Percentiles rank a stretch among this genome's conserved stretches.
phyloP scores from a whole-genome alignment of 2,888 invertebrate species.

The Tachina fera region DNA sequence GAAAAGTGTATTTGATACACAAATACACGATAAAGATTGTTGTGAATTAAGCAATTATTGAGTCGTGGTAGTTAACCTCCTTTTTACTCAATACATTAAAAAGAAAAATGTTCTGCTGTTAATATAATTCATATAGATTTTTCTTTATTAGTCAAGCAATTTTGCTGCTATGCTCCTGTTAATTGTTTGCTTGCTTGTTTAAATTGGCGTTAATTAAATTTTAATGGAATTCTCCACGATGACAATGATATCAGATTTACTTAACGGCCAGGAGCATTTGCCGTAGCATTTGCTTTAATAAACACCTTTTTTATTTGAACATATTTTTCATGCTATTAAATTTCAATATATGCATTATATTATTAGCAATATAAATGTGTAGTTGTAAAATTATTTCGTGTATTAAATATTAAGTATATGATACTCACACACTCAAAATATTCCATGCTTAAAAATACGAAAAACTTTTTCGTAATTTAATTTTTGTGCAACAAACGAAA shows the following conservation, averaged over 20 bases:
- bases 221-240: constrained; percentile 21
- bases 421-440: no score
- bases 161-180: not conserved
- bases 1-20: no score
- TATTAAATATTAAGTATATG: constrained; percentile 6
- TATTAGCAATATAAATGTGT: constrained; percentile 28
- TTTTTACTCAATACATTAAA: no score
- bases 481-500: no score
- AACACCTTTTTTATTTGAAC: constrained; percentile 33
- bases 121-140: not conserved
- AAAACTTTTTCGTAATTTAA: no score
- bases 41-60: no score
- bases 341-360: constrained; percentile 19
- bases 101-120: not conserved
- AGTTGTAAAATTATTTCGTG: not conserved
- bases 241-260: constrained; percentile 25
- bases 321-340: constrained; percentile 50
- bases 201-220: constrained; percentile 43
- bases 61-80: no score
- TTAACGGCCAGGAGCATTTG: not conserved
- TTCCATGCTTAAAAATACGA: no score
- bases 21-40: no score
- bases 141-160: not conserved
- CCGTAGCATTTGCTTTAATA: not conserved
- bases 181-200: not conserved